phyloP scores from a whole-genome alignment of 2,888 invertebrate species.

The Nebria brevicollis region DNA sequence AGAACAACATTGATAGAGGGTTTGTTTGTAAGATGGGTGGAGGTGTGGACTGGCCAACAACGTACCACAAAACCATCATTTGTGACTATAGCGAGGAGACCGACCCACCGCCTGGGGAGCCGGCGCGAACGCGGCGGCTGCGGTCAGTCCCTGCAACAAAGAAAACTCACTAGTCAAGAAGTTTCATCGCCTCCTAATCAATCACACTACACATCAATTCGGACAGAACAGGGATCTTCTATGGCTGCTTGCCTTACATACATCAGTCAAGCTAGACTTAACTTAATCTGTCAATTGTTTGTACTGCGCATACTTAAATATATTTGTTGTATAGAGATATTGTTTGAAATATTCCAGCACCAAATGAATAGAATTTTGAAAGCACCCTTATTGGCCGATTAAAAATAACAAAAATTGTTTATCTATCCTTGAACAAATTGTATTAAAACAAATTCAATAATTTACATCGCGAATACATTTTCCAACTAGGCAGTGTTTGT shows the following conservation, averaged over 20 bases:
- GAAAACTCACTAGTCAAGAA: slow-evolving; percentile 57
- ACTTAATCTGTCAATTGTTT: too few relatives aligned
- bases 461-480: neutral
- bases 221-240: neutral
- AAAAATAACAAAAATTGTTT: neutral
- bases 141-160: slow-evolving; percentile 65
- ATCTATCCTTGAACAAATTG: neutral
- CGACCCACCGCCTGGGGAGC: slow-evolving; percentile 59
- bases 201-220: neutral
- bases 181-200: neutral
- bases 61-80: slow-evolving; percentile 65
- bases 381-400: too few relatives aligned
- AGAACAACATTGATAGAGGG: slow-evolving; percentile 6
- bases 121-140: slow-evolving; percentile 62
- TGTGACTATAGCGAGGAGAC: slow-evolving; percentile 61
- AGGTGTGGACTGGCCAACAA: slow-evolving; percentile 49
- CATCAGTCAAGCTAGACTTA: too few relatives aligned
- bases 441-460: neutral
- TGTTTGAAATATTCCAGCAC: too few relatives aligned
- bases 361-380: too few relatives aligned
- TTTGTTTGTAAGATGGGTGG: slow-evolving; percentile 3
- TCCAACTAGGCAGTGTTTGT: neutral
- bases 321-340: too few relatives aligned
- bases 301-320: too few relatives aligned
- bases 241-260: too few relatives aligned